Percentiles rank a stretch among this genome's conserved stretches.
These are phyloP conservation scores for Tenrec ecaudatus DNA, from an alignment of 2,113 vertebrate species.

Conservation along the genomic window DNA sequence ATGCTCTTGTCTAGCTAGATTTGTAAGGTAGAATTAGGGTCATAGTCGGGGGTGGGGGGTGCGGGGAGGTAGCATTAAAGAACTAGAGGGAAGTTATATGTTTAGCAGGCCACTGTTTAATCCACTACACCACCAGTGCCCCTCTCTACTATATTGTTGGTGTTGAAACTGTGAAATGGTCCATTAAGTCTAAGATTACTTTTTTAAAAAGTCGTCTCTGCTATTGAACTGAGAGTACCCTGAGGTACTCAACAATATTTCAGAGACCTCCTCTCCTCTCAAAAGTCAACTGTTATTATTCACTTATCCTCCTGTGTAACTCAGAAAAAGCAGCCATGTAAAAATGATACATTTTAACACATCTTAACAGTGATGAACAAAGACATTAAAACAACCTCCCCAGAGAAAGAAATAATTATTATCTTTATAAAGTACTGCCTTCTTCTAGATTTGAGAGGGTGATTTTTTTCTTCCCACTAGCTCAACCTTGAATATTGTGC, in stretches of 20 bases:
- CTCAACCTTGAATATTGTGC: slow-evolving; percentile 16
- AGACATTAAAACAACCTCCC: slow-evolving; percentile 30
- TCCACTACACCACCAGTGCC: too few species aligned
- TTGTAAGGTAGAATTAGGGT: too few species aligned
- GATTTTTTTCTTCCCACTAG: background rate
- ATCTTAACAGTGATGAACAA: background rate
- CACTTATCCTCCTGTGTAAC: background rate
- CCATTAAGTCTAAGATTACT: slow-evolving; percentile 55
- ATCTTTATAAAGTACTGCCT: slow-evolving; percentile 44
- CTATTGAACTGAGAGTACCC: slow-evolving; percentile 3
- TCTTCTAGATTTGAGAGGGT: background rate
- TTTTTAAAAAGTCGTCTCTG: slow-evolving; percentile 28
- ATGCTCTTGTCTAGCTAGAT: too few species aligned
- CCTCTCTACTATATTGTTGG: slow-evolving; percentile 8
- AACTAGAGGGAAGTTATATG: too few species aligned
- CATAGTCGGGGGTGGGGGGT: too few species aligned
- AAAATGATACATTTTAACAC: slow-evolving; percentile 26
- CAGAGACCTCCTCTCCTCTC: background rate
- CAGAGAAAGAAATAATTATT: slow-evolving; percentile 36
- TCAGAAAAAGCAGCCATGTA: slow-evolving; percentile 20
- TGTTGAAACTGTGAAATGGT: slow-evolving; percentile 27
- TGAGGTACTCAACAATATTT: background rate
- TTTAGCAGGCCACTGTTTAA: too few species aligned
- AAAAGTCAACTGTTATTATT: slow-evolving; percentile 27
- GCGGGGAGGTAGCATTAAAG: too few species aligned